Evolutionary conservation across 2,797 vertebrate genomes (phyloP).

Genomic region (Lepilemur ruficaudatus): DNA sequence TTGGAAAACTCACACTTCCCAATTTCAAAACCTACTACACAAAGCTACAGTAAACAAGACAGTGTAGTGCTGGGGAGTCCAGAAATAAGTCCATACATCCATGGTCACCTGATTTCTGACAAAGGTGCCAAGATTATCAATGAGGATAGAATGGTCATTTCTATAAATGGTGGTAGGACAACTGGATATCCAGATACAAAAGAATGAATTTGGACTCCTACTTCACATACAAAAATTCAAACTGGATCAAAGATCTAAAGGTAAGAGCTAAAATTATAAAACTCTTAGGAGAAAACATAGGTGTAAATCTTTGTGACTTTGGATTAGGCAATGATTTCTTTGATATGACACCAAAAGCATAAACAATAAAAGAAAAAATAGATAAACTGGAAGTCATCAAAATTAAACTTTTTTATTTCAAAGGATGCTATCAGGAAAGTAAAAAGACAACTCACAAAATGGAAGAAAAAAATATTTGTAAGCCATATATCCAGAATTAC

Average conservation of each 20-base stretch:
- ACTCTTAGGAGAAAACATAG: not conserved
- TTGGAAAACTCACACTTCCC: not conserved
- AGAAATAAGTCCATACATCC: not conserved
- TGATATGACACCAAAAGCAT: not conserved
- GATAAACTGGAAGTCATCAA: not conserved
- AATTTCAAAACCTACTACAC: not conserved
- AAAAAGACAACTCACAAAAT: not conserved
- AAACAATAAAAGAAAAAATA: not conserved
- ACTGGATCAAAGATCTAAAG: not conserved
- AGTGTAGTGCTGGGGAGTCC: not conserved
- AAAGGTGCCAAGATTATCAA: not conserved
- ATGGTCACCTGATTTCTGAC: not conserved
- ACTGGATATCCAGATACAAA: not conserved
- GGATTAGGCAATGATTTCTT: not conserved
- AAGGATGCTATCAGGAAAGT: not conserved
- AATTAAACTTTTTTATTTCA: not conserved
- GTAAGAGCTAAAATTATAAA: not conserved
- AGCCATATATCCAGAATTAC: not conserved
- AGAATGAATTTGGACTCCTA: not conserved
- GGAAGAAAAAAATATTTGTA: not conserved
- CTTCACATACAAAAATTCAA: not conserved
- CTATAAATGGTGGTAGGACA: not conserved
- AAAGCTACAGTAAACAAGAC: not conserved
- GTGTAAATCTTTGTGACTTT: not conserved
- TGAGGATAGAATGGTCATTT: not conserved